Conservation (phyloP, 37 sponge, comb jelly and placozoan species). For the Eunapius fragilis region DNA sequence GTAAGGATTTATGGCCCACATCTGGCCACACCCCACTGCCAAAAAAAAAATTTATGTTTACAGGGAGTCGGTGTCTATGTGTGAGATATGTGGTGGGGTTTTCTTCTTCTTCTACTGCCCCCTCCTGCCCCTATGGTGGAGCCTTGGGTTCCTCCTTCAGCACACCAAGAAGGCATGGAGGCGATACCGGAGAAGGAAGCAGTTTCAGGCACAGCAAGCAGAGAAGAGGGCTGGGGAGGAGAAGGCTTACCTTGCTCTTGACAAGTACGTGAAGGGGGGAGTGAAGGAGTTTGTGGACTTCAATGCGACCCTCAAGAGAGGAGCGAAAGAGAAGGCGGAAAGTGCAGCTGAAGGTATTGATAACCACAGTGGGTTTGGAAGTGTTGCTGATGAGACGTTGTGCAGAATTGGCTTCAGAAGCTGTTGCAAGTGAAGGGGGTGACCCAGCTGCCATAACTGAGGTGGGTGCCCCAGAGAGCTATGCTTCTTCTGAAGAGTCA, state of each 20-base stretch:
- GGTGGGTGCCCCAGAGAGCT: too few relatives aligned
- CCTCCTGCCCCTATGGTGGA: constrained; percentile 80
- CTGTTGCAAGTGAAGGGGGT: background rate
- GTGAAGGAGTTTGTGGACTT: constrained; percentile 39
- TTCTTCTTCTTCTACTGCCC: constrained; percentile 88
- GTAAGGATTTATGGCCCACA: too few relatives aligned
- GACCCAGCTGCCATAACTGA: too few relatives aligned
- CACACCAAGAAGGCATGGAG: constrained; percentile 22
- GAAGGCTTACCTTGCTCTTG: constrained; percentile 52
- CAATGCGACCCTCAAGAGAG: constrained; percentile 26
- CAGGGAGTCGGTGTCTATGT: constrained; percentile 56
- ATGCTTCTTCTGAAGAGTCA: background rate
- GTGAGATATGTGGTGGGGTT: constrained; percentile 53
- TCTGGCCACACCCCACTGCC: background rate
- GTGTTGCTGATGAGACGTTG: constrained; percentile 6
- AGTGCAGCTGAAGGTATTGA: background rate
- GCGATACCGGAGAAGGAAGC: constrained; percentile 38
- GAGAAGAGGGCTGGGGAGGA: constrained; percentile 21
- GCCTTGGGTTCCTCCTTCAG: constrained; percentile 43
- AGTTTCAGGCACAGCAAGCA: constrained; percentile 38
- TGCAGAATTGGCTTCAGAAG: background rate
- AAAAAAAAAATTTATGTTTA: too few relatives aligned
- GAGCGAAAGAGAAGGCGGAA: background rate
- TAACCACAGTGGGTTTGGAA: background rate
- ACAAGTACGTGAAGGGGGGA: constrained; percentile 66